Conservation (phyloP, 2,888 invertebrate species). For the Enoplolaimus lenunculus region DNA sequence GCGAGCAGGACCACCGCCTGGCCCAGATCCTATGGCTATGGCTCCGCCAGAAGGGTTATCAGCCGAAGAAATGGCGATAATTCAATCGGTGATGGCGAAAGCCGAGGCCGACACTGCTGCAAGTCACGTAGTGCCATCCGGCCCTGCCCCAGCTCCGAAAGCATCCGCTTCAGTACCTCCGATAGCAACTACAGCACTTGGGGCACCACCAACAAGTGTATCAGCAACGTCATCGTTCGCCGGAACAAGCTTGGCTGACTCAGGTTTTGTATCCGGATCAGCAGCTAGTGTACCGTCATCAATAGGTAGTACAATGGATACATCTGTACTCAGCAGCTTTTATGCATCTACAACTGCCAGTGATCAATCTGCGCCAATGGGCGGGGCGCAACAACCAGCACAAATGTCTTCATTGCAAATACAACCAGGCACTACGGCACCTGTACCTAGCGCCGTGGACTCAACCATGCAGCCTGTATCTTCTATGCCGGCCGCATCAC, state of each 20-base stretch:
- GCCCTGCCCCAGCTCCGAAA: neutral
- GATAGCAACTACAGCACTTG: neutral
- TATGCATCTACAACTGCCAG: neutral
- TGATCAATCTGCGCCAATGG: neutral
- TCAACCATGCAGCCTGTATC: neutral
- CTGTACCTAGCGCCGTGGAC: neutral
- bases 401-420: neutral
- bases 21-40: neutral
- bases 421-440: too few relatives aligned
- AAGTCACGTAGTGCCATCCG: too few relatives aligned
- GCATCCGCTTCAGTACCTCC: neutral
- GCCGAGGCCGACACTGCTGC: neutral
- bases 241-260: too few relatives aligned
- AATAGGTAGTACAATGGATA: neutral
- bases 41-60: neutral
- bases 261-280: too few relatives aligned
- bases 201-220: too few relatives aligned
- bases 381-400: neutral
- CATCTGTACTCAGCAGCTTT: neutral
- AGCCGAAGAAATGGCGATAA: neutral
- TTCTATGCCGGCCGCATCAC: neutral
- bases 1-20: neutral
- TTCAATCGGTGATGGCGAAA: neutral
- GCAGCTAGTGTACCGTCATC: too few relatives aligned
- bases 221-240: too few relatives aligned